These are phyloP conservation scores for Galeruca laticollis DNA, from an alignment of 2,888 invertebrate species.

Conservation along the genomic window DNA sequence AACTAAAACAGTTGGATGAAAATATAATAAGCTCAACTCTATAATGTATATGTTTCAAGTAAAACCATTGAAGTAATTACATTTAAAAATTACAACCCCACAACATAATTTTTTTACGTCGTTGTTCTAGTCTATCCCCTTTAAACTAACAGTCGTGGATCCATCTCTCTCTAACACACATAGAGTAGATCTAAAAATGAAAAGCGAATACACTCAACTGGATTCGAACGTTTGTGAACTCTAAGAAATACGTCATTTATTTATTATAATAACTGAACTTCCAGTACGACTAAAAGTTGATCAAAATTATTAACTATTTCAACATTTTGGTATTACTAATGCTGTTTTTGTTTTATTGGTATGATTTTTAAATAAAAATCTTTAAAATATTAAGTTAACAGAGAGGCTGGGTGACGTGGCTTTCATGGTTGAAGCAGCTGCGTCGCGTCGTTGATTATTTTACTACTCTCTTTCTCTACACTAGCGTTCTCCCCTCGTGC, in stretches of 20 bases:
- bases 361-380: constrained; percentile 29
- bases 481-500: constrained; percentile 61
- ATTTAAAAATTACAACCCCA: constrained; percentile 15
- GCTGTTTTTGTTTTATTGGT: constrained; percentile 9
- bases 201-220: constrained; percentile 55
- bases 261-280: constrained; percentile 35
- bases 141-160: constrained; percentile 63
- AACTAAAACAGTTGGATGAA: background rate
- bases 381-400: constrained; percentile 27
- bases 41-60: background rate
- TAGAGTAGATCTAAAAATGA: constrained; percentile 52
- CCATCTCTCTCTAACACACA: constrained; percentile 56
- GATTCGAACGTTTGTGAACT: constrained; percentile 44
- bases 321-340: background rate
- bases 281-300: constrained; percentile 14
- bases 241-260: constrained; percentile 49
- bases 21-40: background rate
- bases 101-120: constrained; percentile 28
- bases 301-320: constrained; percentile 7
- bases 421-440: constrained; percentile 46
- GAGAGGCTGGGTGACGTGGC: constrained; percentile 47
- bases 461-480: constrained; percentile 47
- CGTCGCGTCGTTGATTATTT: constrained; percentile 55
- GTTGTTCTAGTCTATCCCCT: constrained; percentile 58
- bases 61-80: constrained; percentile 5